A percentile compares a stretch with the other conserved stretches of the same genome.
These are phyloP conservation scores for Epinephelus awoara DNA, from an alignment of 2,797 vertebrate species.

Conservation along the genomic window DNA sequence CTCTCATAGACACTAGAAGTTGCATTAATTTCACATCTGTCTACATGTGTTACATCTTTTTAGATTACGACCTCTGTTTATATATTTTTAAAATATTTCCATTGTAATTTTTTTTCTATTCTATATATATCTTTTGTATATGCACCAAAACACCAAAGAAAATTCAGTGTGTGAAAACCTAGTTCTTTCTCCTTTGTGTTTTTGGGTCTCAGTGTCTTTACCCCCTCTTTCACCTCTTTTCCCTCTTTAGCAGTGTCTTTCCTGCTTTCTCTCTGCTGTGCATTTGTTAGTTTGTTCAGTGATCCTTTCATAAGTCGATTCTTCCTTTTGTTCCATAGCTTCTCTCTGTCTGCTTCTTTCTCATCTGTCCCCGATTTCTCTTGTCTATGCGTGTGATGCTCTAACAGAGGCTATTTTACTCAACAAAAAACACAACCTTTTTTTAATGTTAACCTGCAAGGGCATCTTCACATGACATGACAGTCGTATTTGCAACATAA, in stretches of 20 bases:
- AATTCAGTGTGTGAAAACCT: no score
- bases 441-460: slow-evolving; percentile 1
- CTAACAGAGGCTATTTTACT: neutral
- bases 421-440: neutral
- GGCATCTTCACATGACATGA: slow-evolving; percentile 4
- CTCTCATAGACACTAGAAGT: no score
- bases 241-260: slow-evolving; percentile 16
- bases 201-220: slow-evolving; percentile 29
- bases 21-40: no score
- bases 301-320: slow-evolving; percentile 17
- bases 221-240: slow-evolving; percentile 21
- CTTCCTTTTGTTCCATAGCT: slow-evolving; percentile 11
- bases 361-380: slow-evolving; percentile 27
- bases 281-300: slow-evolving; percentile 23
- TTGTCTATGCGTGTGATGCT: slow-evolving; percentile 6
- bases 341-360: slow-evolving; percentile 15
- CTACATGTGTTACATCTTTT: no score
- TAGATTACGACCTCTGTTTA: no score
- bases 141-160: no score
- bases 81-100: no score
- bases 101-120: no score
- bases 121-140: no score
- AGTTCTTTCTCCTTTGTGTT: slow-evolving; percentile 36
- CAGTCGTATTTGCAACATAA: slow-evolving; percentile 21
- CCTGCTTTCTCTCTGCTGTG: slow-evolving; percentile 20